These are phyloP conservation scores for Mus minutoides DNA, from an alignment of 2,797 vertebrate genomes.

Conservation along the genomic window DNA sequence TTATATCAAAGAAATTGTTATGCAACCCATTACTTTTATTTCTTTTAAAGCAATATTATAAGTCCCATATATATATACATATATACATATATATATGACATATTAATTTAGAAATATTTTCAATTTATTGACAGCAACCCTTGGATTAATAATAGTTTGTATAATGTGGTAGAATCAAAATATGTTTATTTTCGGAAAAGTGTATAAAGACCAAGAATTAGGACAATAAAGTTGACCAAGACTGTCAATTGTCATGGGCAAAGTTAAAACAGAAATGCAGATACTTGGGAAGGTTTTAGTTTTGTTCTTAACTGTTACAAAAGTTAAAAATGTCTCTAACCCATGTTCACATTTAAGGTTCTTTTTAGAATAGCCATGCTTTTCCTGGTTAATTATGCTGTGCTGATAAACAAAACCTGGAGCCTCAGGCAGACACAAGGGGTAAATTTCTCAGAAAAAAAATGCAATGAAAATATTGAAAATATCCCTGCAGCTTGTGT, in stretches of 20 bases:
- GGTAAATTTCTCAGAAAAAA: not conserved
- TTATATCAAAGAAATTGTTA: conserved; percentile 20
- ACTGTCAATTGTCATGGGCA: conserved; percentile 40
- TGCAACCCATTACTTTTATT: not conserved
- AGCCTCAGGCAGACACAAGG: not conserved
- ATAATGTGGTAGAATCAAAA: not conserved
- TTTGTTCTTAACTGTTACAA: too few species aligned
- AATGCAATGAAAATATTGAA: not conserved
- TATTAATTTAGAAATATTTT: not conserved
- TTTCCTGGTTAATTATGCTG: not conserved
- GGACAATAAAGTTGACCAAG: not conserved
- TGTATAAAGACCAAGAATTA: conserved; percentile 36
- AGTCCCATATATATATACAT: not conserved
- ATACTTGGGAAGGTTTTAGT: too few species aligned
- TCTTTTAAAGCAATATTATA: not conserved
- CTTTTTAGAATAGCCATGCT: not conserved
- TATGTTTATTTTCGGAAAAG: conserved; percentile 9
- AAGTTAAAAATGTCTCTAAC: not conserved
- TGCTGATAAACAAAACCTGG: not conserved
- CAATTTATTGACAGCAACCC: not conserved
- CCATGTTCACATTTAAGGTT: not conserved
- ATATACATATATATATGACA: conserved; percentile 21
- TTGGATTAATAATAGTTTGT: conserved; percentile 29
- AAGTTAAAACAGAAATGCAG: too few species aligned
- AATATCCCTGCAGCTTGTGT: conserved; percentile 60